phyloP scores from a whole-genome alignment of 2,113 vertebrate species.

The Percopsis transmontana region DNA sequence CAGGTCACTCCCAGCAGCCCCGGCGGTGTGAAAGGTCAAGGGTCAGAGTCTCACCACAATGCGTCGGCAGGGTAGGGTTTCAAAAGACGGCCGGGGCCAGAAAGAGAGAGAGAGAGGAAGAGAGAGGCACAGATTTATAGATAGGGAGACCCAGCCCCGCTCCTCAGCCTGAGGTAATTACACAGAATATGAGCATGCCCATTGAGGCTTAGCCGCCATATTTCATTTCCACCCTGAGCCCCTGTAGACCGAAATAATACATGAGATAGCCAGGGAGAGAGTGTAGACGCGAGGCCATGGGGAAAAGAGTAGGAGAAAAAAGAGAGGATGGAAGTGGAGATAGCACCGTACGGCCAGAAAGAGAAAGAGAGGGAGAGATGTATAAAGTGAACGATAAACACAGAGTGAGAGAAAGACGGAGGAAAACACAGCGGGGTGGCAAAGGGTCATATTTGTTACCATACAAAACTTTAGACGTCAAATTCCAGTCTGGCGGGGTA shows the following conservation, averaged over 20 bases:
- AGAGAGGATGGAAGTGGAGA: slow-evolving; percentile 49
- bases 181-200: slow-evolving; percentile 80
- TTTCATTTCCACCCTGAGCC: slow-evolving; percentile 79
- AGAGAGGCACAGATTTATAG: slow-evolving; percentile 77
- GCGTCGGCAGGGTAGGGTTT: slow-evolving; percentile 72
- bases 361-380: slow-evolving; percentile 52
- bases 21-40: slow-evolving; percentile 83
- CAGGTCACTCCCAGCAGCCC: slow-evolving; percentile 80
- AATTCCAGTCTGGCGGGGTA: slow-evolving; percentile 84
- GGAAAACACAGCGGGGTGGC: slow-evolving; percentile 54
- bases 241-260: slow-evolving; percentile 79
- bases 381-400: slow-evolving; percentile 52
- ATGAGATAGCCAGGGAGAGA: slow-evolving; percentile 72
- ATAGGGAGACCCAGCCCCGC: slow-evolving; percentile 66
- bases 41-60: slow-evolving; percentile 82
- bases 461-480: slow-evolving; percentile 88
- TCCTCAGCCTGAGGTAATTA: slow-evolving; percentile 76
- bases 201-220: slow-evolving; percentile 77
- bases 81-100: slow-evolving; percentile 71
- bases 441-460: slow-evolving; percentile 81
- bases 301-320: slow-evolving; percentile 58
- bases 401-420: slow-evolving; percentile 34
- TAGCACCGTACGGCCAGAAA: slow-evolving; percentile 8
- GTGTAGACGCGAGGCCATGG: slow-evolving; percentile 61
- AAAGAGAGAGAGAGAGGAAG: not conserved